Conservation (phyloP, 1,140 invertebrate genomes). For the Reticulitermes speratus region DNA sequence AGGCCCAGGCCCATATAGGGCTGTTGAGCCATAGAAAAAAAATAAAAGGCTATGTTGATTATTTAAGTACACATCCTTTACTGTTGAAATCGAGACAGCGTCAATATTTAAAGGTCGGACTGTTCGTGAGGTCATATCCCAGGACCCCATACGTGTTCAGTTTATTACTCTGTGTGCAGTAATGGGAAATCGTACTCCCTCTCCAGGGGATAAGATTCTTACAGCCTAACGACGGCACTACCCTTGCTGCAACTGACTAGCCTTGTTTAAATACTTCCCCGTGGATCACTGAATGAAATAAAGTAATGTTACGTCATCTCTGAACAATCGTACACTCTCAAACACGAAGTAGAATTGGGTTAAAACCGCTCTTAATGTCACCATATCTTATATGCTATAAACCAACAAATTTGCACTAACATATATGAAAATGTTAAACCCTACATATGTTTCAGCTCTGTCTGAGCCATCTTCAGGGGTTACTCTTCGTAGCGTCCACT, state of each 20-base stretch:
- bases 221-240: background rate
- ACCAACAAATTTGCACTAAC: too few relatives aligned
- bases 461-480: too few relatives aligned
- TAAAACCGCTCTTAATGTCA: too few relatives aligned
- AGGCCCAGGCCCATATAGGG: too few relatives aligned
- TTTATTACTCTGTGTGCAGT: background rate
- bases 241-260: background rate
- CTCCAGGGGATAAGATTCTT: background rate
- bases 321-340: too few relatives aligned
- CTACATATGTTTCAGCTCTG: too few relatives aligned
- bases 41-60: background rate
- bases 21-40: too few relatives aligned
- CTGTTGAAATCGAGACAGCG: background rate
- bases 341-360: too few relatives aligned
- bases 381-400: too few relatives aligned
- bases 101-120: background rate
- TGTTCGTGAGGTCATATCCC: background rate
- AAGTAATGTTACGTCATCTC: too few relatives aligned
- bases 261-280: background rate
- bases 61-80: background rate
- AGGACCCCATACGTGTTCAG: background rate
- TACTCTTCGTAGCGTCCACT: too few relatives aligned
- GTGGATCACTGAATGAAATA: background rate
- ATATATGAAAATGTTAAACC: too few relatives aligned
- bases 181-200: background rate